Evolutionary conservation across 2,797 vertebrate genomes (phyloP).

Genomic region (Acanthornis magna): DNA sequence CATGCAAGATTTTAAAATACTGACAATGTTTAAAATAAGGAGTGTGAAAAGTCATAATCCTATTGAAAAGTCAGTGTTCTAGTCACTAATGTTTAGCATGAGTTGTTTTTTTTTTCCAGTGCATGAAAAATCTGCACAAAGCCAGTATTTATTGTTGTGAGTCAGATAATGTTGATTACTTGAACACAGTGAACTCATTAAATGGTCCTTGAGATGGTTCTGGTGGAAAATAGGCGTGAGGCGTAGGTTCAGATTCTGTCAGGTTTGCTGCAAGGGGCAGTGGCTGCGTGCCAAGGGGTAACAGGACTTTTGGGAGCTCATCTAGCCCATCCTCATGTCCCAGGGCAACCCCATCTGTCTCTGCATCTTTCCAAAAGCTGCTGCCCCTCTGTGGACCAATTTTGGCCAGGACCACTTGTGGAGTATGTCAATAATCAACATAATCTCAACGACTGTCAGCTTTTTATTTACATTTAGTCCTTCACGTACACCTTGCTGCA

Average conservation of each 20-base stretch:
- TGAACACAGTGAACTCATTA: not conserved
- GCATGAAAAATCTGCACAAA: not conserved
- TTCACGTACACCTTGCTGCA: not conserved
- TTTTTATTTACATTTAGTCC: not conserved
- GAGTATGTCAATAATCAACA: not conserved
- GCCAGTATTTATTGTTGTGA: not conserved
- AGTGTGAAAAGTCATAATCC: not conserved
- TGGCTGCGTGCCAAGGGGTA: not conserved
- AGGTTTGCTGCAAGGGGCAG: not conserved
- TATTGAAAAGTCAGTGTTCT: not conserved
- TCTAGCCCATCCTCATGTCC: not conserved
- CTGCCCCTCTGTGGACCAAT: not conserved
- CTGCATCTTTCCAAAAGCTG: not conserved
- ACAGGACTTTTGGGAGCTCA: not conserved
- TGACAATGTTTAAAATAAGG: not conserved
- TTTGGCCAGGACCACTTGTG: not conserved
- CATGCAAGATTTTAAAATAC: not conserved
- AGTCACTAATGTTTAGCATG: not conserved
- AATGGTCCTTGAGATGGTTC: conserved; percentile 5
- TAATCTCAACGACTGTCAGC: not conserved
- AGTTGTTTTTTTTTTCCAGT: not conserved
- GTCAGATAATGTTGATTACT: not conserved
- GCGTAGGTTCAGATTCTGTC: not conserved
- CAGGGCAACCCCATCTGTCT: not conserved
- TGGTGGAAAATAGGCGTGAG: not conserved